phyloP scores from a whole-genome alignment of 2,888 invertebrate genomes.

The Papilio demoleus region DNA sequence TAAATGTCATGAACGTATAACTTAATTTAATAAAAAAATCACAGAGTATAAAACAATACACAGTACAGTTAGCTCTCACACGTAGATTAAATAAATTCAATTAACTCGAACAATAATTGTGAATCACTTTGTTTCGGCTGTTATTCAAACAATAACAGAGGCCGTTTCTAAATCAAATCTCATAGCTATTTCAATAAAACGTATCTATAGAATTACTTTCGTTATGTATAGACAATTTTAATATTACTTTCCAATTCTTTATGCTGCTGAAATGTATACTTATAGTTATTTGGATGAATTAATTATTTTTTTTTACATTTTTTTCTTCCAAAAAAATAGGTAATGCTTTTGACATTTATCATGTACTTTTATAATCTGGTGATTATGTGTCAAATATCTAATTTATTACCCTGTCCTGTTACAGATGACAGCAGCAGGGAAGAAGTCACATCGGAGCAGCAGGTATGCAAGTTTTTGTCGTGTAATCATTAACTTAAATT shows the following conservation, averaged over 20 bases:
- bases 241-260: background rate
- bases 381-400: slow-evolving; percentile 27
- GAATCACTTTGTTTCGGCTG: slow-evolving; percentile 21
- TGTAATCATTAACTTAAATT: slow-evolving; percentile 33
- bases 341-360: background rate
- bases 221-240: background rate
- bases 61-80: slow-evolving; percentile 16
- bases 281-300: too few relatives aligned
- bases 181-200: slow-evolving; percentile 3
- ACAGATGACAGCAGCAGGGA: slow-evolving; percentile 80
- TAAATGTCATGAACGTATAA: background rate
- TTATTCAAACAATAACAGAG: background rate
- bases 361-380: background rate
- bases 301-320: background rate
- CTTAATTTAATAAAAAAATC: background rate
- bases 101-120: slow-evolving; percentile 29
- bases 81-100: slow-evolving; percentile 29
- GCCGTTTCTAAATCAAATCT: slow-evolving; percentile 6
- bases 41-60: slow-evolving; percentile 17
- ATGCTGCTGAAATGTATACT: background rate
- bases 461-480: slow-evolving; percentile 59
- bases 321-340: background rate
- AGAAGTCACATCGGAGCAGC: slow-evolving; percentile 75
- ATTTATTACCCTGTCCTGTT: slow-evolving; percentile 57
- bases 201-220: background rate